Evolutionary conservation across 2,888 invertebrate genomes (phyloP), one percentile per base, ranked within the genome.

Genomic region (Alloplasta piceator): DNA sequence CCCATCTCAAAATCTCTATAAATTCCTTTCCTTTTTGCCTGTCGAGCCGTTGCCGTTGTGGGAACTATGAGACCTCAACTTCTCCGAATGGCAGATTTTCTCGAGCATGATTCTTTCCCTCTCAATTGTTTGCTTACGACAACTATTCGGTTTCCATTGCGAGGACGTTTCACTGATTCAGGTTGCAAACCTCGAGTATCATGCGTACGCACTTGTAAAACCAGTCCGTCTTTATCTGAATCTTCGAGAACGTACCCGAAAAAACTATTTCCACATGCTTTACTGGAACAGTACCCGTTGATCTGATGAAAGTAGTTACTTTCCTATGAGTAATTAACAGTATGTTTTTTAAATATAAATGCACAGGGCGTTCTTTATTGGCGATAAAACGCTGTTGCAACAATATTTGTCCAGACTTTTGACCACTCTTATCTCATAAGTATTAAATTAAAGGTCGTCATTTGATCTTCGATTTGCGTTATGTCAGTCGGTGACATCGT

Each of bases 351-450:
- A 56, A 81, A 81, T 6, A 73, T 12, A 55, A 73, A 77, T 7
- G 72, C 67, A 72, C 76, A 76, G 14, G 80, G 72, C 52, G 76
- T 60, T 46, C 76, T 43, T 14, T 36, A 76, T 61, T 80, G 80
- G 10, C 41, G 60, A 41, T 39, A 72, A 43, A 80, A 67, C 39
- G 72, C 76, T 12, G 39, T 48, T 39, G 66, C 56, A 39, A 77
- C 60, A 14, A 64, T 55, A 55, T 77, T 77, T 6, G 73, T 68
- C 80, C 77, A 80, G 16, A 58, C 56, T 10, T 71, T 64, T 5
- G 10, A 12, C 74, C 81, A 78, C 16, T 74, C 58, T 39, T 81
- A 36, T 61, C 55, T 50, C 6, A 63, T 64, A 4, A 73, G 38
- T 12, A 67, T 10, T 41, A 74, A 70, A 58, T 78, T 79, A 39